Conservation (phyloP, 1,140 invertebrate species). For the Oryzaephilus surinamensis region DNA sequence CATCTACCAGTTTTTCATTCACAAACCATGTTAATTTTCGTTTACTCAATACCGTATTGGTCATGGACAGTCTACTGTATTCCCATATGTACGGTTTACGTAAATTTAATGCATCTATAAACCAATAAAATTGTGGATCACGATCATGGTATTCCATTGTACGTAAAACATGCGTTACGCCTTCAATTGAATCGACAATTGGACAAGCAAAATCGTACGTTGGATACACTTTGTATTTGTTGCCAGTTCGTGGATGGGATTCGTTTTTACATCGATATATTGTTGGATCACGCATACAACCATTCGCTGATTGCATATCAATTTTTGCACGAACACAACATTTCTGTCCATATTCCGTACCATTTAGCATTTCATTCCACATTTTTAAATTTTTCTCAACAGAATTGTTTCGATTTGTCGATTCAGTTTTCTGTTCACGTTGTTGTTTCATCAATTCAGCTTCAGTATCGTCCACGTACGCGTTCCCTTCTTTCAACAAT, state of each 20-base stretch:
- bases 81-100: conserved; percentile 92
- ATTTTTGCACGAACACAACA: conserved; percentile 85
- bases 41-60: conserved; percentile 95
- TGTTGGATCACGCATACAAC: conserved; percentile 97
- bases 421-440: conserved; percentile 80
- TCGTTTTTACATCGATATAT: conserved; percentile 98
- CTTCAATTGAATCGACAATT: conserved; percentile 95
- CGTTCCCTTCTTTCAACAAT: conserved; percentile 77
- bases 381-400: conserved; percentile 74
- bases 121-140: conserved; percentile 97
- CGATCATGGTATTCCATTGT: conserved; percentile 99
- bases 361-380: conserved; percentile 95
- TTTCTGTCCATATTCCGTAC: conserved; percentile 40
- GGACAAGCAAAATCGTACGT: conserved; percentile 99
- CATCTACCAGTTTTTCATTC: conserved; percentile 82
- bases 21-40: conserved; percentile 98
- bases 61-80: conserved; percentile 86
- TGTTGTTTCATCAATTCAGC: conserved; percentile 91
- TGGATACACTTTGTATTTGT: conserved; percentile 97
- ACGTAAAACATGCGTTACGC: conserved; percentile 91
- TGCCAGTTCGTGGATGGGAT: conserved; percentile 82
- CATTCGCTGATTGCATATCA: conserved; percentile 93
- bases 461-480: conserved; percentile 95
- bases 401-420: conserved; percentile 79
- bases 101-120: conserved; percentile 75